Evolutionary conservation across 2,113 vertebrate genomes (phyloP).

Genomic region (Urocolius indicus): DNA sequence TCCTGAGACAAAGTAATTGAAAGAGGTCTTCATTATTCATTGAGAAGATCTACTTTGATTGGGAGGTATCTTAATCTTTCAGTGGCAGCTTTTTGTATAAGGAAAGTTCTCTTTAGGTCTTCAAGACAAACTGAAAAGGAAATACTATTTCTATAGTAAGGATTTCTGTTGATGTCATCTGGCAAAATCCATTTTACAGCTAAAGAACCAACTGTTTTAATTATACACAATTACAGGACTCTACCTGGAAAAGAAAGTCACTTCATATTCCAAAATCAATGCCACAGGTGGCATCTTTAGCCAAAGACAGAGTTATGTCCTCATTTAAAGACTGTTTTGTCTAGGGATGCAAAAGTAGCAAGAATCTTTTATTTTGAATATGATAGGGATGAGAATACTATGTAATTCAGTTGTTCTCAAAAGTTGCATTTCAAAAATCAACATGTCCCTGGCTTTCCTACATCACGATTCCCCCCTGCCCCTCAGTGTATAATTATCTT

Average conservation of each 20-base stretch:
- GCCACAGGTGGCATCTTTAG: neutral
- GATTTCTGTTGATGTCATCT: neutral
- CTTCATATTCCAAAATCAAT: neutral
- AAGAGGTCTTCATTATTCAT: neutral
- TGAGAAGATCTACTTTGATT: neutral
- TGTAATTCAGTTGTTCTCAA: neutral
- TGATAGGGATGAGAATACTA: neutral
- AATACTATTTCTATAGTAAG: neutral
- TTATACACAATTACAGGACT: neutral
- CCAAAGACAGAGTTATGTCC: neutral
- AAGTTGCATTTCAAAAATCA: neutral
- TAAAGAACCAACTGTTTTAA: neutral
- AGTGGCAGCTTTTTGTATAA: neutral
- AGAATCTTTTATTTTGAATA: neutral
- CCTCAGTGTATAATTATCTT: fast-evolving
- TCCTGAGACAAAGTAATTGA: neutral
- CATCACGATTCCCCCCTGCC: neutral
- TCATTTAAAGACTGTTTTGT: neutral
- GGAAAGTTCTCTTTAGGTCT: neutral
- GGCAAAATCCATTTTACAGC: neutral
- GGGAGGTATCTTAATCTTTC: neutral
- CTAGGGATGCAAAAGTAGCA: neutral
- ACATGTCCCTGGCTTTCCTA: neutral
- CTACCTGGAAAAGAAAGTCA: neutral
- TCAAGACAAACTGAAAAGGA: neutral